These are phyloP conservation scores for Caenorhabditis briggsae DNA, from an alignment of 1,140 invertebrate genomes.

Conservation along the genomic window DNA sequence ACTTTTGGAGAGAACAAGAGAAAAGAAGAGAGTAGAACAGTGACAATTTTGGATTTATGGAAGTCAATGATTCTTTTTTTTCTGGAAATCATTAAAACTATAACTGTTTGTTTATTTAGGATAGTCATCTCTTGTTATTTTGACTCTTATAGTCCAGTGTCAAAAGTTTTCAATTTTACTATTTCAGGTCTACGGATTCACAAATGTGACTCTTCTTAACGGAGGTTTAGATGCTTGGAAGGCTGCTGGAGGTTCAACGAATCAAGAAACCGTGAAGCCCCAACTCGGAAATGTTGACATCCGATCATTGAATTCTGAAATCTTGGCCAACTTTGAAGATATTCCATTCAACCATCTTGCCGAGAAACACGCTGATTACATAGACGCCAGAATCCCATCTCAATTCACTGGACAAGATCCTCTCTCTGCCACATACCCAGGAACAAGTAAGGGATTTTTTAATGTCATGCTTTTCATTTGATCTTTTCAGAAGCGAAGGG, in stretches of 20 bases:
- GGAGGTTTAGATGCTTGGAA: slow-evolving; percentile 63
- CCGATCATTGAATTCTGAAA: slow-evolving; percentile 33
- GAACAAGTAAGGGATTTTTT: not conserved
- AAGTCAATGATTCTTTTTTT: slow-evolving; percentile 9
- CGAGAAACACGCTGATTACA: slow-evolving; percentile 1
- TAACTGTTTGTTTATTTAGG: not conserved
- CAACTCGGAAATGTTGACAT: slow-evolving; percentile 25
- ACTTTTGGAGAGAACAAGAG: not conserved
- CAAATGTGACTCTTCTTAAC: slow-evolving; percentile 49
- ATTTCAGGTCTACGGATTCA: slow-evolving; percentile 48
- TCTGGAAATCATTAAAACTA: not conserved
- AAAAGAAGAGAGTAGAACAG: not conserved
- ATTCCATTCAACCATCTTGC: slow-evolving; percentile 36
- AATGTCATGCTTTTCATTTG: not conserved
- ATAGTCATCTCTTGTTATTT: no score
- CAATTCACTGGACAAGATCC: slow-evolving; percentile 57
- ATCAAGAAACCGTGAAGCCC: not conserved
- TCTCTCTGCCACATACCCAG: slow-evolving; percentile 13
- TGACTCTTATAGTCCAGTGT: no score
- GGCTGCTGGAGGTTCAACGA: slow-evolving; percentile 41
- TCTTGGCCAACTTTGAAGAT: slow-evolving; percentile 54
- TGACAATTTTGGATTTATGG: slow-evolving; percentile 13
- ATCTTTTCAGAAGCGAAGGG: slow-evolving; percentile 49
- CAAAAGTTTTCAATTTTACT: no score
- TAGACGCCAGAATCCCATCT: slow-evolving; percentile 52